Percentiles rank a stretch among this genome's conserved stretches.
These are phyloP conservation scores for Coluber constrictor DNA, from an alignment of 2,797 vertebrate genomes.

Conservation along the genomic window DNA sequence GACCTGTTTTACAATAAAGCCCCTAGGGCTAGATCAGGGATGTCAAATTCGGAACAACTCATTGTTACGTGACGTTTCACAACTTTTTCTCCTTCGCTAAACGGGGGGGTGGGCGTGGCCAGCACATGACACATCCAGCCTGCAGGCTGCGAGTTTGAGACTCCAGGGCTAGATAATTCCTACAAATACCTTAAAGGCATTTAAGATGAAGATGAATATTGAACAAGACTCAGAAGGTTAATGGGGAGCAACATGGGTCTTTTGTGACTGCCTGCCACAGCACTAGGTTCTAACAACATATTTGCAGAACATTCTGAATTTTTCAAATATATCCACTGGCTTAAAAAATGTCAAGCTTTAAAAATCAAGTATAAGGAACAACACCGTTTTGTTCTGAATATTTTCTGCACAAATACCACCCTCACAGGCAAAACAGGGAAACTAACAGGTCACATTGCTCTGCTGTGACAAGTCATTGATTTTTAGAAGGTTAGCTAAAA, in stretches of 20 bases:
- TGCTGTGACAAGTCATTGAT: slow-evolving; percentile 18
- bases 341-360: background rate
- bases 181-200: background rate
- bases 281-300: background rate
- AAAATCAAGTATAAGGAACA: background rate
- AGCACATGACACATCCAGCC: too few relatives aligned
- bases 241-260: background rate
- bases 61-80: too few relatives aligned
- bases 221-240: background rate
- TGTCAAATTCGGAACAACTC: too few relatives aligned
- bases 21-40: background rate
- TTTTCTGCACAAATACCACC: background rate
- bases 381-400: slow-evolving; percentile 2
- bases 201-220: background rate
- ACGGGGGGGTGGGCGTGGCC: too few relatives aligned
- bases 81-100: too few relatives aligned
- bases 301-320: background rate
- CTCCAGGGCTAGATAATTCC: background rate
- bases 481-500: slow-evolving; percentile 38
- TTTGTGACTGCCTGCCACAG: background rate
- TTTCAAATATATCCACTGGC: background rate
- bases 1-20: background rate
- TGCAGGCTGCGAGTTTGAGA: too few relatives aligned
- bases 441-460: slow-evolving; percentile 16
- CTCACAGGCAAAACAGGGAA: background rate